A percentile compares a stretch with the other conserved stretches of the same genome.
Evolutionary conservation across 2,888 invertebrate species (phyloP).

Genomic region (Philereme vetulata): DNA sequence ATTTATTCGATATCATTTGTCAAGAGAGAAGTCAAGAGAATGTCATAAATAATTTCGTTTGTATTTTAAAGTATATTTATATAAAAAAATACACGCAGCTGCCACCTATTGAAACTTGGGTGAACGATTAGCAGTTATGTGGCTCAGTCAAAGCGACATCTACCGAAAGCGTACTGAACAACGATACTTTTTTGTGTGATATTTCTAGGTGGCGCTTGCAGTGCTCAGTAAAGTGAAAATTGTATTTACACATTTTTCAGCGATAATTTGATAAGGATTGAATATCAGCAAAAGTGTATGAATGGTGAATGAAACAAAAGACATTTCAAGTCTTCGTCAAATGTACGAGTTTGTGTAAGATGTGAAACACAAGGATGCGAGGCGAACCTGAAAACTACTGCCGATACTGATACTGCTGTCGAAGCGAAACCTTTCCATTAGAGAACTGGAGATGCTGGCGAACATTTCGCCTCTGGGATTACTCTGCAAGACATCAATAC

Average conservation of each 20-base stretch:
- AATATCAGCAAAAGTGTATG: conserved; percentile 36
- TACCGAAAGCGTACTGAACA: conserved; percentile 31
- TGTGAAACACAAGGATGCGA: conserved; percentile 55
- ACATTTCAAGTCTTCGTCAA: conserved; percentile 29
- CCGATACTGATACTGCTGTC: conserved; percentile 90
- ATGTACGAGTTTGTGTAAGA: conserved; percentile 42
- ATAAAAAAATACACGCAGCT: conserved; percentile 5
- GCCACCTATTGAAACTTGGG: conserved; percentile 26
- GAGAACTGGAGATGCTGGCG: conserved; percentile 91
- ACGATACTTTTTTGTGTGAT: conserved; percentile 9
- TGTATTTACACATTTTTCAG: not conserved
- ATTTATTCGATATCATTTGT: too few species aligned
- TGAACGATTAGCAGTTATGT: conserved; percentile 3
- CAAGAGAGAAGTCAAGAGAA: too few species aligned
- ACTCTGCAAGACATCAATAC: conserved; percentile 84
- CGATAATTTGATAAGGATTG: conserved; percentile 17
- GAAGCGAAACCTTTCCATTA: conserved; percentile 91
- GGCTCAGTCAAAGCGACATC: conserved; percentile 44
- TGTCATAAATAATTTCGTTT: not conserved
- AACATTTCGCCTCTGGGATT: conserved; percentile 92
- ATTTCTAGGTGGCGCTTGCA: conserved; percentile 50
- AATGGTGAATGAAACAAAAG: conserved; percentile 35
- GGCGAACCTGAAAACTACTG: conserved; percentile 89
- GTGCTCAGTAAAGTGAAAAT: conserved; percentile 7
- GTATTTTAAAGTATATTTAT: not conserved